These are phyloP conservation scores for Albula goreensis DNA, from an alignment of 2,113 vertebrate species.

Conservation along the genomic window DNA sequence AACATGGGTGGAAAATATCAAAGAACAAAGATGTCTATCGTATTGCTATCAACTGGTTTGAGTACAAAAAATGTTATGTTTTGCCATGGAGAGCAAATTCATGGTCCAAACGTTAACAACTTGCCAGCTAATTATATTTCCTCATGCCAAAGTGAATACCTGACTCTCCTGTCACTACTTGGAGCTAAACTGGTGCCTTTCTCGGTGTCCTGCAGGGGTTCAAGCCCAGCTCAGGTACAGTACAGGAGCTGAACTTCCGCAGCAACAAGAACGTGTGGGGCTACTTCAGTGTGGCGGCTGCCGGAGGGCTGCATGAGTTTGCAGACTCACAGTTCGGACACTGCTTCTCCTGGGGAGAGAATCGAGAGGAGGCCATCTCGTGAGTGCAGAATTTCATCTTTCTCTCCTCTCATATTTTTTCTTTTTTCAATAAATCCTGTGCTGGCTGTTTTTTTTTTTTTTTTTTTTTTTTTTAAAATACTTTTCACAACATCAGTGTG, in stretches of 20 bases:
- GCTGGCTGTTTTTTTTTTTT: neutral
- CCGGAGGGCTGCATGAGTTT: constrained; percentile 95
- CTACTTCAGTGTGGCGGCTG: constrained; percentile 97
- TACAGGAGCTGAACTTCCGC: constrained; percentile 97
- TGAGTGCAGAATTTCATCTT: constrained; percentile 65
- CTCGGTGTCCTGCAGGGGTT: constrained; percentile 79
- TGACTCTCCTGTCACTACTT: too few species aligned
- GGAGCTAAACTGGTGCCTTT: neutral
- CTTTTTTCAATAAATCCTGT: neutral
- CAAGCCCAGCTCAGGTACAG: constrained; percentile 96
- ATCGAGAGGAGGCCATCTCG: constrained; percentile 98
- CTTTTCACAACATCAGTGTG: too few species aligned
- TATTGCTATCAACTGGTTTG: too few species aligned
- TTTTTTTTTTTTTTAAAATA: neutral
- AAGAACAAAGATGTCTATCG: too few species aligned
- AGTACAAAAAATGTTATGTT: too few species aligned
- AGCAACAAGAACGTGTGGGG: constrained; percentile 99
- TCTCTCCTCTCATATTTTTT: neutral
- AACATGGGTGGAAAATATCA: too few species aligned
- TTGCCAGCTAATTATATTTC: too few species aligned
- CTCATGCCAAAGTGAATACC: too few species aligned
- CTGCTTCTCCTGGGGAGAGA: constrained; percentile 99
- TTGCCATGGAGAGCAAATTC: too few species aligned
- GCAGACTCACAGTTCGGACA: constrained; percentile 98
- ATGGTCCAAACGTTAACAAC: too few species aligned